These are phyloP conservation scores for Sphinx pinastri DNA, from an alignment of 2,888 invertebrate genomes.

Conservation along the genomic window DNA sequence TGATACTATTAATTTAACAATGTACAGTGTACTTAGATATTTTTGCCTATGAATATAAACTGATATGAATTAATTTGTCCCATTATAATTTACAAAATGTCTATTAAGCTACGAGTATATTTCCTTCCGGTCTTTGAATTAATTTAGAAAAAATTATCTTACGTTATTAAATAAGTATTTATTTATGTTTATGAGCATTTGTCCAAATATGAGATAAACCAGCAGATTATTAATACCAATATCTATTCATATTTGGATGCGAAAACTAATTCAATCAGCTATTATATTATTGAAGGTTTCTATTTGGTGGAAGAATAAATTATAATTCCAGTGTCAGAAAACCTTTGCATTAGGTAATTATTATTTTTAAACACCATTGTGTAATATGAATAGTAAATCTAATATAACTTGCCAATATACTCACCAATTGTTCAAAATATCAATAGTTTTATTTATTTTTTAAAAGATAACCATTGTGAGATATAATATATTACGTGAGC, in stretches of 20 bases:
- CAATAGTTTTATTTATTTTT: not conserved
- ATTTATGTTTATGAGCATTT: not conserved
- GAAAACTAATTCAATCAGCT: not conserved
- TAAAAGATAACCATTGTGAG: not conserved
- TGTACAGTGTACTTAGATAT: too few relatives aligned
- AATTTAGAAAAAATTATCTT: too few relatives aligned
- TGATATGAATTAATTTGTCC: not conserved
- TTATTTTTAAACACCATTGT: not conserved
- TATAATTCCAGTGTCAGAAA: too few relatives aligned
- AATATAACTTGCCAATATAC: not conserved
- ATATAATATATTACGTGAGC: not conserved
- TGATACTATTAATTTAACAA: not conserved
- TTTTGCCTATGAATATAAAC: not conserved
- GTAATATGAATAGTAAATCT: not conserved
- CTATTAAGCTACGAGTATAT: too few relatives aligned
- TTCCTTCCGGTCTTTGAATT: too few relatives aligned
- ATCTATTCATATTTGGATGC: not conserved
- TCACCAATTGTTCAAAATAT: not conserved
- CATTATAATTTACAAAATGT: not conserved
- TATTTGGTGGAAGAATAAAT: not conserved
- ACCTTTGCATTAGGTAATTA: too few relatives aligned
- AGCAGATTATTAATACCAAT: not conserved
- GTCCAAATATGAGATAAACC: conserved; percentile 1
- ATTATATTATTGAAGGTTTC: not conserved
- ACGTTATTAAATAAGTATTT: too few relatives aligned